A percentile compares a stretch with the other conserved stretches of the same genome.
phyloP scores from a whole-genome alignment of 2,888 invertebrate genomes.

The Lymantria monacha region DNA sequence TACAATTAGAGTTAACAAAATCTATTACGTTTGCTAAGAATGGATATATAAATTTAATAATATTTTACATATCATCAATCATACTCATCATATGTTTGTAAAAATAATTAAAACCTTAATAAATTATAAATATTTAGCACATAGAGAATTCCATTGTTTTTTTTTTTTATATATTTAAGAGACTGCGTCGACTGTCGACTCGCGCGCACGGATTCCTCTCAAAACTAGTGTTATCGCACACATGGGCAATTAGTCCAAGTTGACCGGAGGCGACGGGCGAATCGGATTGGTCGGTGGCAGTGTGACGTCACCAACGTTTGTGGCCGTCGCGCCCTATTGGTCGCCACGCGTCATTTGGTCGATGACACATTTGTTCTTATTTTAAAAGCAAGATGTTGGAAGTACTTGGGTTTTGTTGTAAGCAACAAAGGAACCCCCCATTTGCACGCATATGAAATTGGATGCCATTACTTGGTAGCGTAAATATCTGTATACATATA shows the following conservation, averaged over 20 bases:
- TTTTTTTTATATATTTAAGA: slow-evolving; percentile 4
- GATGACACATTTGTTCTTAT: slow-evolving; percentile 82
- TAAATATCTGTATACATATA: slow-evolving; percentile 32
- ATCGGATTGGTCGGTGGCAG: slow-evolving; percentile 67
- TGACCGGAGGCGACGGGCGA: slow-evolving; percentile 77
- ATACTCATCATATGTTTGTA: background rate
- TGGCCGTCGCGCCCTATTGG: slow-evolving; percentile 80
- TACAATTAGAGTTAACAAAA: background rate
- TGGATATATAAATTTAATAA: slow-evolving; percentile 1
- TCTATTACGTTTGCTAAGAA: slow-evolving; percentile 1
- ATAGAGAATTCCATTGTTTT: background rate
- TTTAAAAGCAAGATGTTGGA: slow-evolving; percentile 72
- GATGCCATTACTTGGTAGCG: slow-evolving; percentile 52
- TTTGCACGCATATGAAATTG: slow-evolving; percentile 51
- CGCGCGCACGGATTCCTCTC: slow-evolving; percentile 72
- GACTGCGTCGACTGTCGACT: slow-evolving; percentile 46
- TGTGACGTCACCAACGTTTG: slow-evolving; percentile 77
- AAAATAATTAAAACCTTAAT: background rate
- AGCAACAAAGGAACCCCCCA: slow-evolving; percentile 64
- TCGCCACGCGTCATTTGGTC: slow-evolving; percentile 81
- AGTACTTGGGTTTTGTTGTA: slow-evolving; percentile 69
- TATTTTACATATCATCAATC: background rate
- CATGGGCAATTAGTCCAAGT: slow-evolving; percentile 81
- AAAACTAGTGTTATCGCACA: slow-evolving; percentile 76
- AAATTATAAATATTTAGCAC: no score